Evolutionary conservation across 2,888 invertebrate species (phyloP).

Genomic region (Emmelina monodactyla): DNA sequence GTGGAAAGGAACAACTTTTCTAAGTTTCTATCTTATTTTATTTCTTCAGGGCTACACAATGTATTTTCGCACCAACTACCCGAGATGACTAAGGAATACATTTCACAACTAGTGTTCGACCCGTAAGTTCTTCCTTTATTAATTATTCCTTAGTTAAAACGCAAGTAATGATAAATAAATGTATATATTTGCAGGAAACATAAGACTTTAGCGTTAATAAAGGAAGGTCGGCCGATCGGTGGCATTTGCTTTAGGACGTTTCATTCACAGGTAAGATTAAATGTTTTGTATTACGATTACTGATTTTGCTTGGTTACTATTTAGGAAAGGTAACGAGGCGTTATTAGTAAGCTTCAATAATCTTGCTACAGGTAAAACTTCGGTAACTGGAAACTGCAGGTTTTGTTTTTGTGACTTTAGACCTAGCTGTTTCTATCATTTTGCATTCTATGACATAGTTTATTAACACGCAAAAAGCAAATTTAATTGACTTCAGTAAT

Average conservation of each 20-base stretch:
- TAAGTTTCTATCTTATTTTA: not conserved
- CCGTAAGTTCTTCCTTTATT: conserved; percentile 66
- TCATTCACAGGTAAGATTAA: conserved; percentile 69
- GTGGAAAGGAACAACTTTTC: too few species aligned
- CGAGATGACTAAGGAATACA: conserved; percentile 97
- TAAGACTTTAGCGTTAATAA: conserved; percentile 89
- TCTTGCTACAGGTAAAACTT: too few species aligned
- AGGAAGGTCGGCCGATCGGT: conserved; percentile 92
- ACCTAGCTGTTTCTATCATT: too few species aligned
- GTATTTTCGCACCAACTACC: conserved; percentile 96
- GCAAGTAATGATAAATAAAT: not conserved
- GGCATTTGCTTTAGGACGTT: conserved; percentile 98
- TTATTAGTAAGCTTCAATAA: too few species aligned
- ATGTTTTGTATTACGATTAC: too few species aligned
- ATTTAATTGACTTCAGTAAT: too few species aligned
- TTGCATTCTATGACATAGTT: too few species aligned
- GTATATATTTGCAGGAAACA: conserved; percentile 74
- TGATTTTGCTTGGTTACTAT: too few species aligned
- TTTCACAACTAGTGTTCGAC: conserved; percentile 94
- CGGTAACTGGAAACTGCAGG: too few species aligned
- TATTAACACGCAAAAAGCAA: too few species aligned
- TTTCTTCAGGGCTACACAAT: conserved; percentile 77
- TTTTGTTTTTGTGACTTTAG: too few species aligned
- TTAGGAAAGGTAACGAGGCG: too few species aligned
- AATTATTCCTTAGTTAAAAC: not conserved